Evolutionary conservation across 2,888 invertebrate genomes (phyloP).

Genomic region (Clunio marinus): DNA sequence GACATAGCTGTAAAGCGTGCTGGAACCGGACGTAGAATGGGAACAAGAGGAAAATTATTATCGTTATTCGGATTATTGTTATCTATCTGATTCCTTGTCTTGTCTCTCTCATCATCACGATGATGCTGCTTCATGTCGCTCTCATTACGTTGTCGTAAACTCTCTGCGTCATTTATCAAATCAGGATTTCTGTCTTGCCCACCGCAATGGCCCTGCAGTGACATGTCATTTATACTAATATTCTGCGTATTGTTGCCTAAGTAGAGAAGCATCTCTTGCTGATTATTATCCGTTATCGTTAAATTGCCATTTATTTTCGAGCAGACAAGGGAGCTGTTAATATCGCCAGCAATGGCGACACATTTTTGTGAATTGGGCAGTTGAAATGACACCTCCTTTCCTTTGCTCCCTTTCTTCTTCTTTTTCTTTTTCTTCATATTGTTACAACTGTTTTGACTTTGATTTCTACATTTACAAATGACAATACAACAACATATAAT

Average conservation of each 20-base stretch:
- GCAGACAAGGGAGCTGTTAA: slow-evolving; percentile 52
- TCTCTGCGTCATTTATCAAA: slow-evolving; percentile 73
- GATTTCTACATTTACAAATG: slow-evolving; percentile 55
- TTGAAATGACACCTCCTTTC: slow-evolving; percentile 34
- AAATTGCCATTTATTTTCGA: slow-evolving; percentile 56
- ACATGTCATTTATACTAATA: slow-evolving; percentile 44
- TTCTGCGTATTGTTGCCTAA: slow-evolving; percentile 48
- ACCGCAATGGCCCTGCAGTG: slow-evolving; percentile 43
- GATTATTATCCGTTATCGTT: slow-evolving; percentile 52
- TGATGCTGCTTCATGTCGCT: slow-evolving; percentile 44
- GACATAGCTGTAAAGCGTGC: slow-evolving; percentile 51
- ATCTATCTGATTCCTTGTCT: background rate
- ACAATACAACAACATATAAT: slow-evolving; percentile 64
- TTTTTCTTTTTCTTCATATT: slow-evolving; percentile 56
- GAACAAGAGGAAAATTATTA: slow-evolving; percentile 45
- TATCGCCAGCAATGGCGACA: slow-evolving; percentile 47
- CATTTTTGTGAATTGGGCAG: slow-evolving; percentile 53
- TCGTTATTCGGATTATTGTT: background rate
- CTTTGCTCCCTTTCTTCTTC: slow-evolving; percentile 52
- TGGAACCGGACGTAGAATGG: slow-evolving; percentile 49
- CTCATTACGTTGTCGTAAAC: slow-evolving; percentile 50
- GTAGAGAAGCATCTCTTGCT: slow-evolving; percentile 56
- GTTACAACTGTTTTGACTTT: slow-evolving; percentile 47
- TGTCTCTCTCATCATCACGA: slow-evolving; percentile 48
- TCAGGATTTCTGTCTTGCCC: slow-evolving; percentile 67